Conservation (phyloP, 2,888 invertebrate species). For the Glyphotaelius pellucidus region DNA sequence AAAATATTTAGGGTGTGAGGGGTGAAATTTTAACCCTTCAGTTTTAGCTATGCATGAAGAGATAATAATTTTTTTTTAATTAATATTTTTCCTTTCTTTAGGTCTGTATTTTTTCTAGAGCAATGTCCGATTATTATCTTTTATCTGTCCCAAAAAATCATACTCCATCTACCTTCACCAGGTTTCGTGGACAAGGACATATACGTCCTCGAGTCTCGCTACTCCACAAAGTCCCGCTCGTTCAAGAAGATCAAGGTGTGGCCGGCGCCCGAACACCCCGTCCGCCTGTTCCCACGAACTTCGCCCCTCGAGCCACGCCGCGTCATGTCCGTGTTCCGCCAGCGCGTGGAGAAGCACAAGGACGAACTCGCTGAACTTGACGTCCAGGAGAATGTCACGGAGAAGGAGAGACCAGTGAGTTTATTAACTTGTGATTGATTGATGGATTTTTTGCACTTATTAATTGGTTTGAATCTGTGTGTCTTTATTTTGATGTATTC, state of each 20-base stretch:
- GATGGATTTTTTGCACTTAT: not conserved
- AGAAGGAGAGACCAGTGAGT: constrained; percentile 90
- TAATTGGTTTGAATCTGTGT: not conserved
- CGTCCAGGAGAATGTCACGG: constrained; percentile 87
- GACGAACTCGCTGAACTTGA: constrained; percentile 92
- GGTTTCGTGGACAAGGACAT: constrained; percentile 94
- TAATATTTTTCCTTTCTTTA: no score
- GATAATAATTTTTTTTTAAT: no score
- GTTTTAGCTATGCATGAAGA: no score
- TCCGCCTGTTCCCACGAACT: constrained; percentile 80
- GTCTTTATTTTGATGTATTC: not conserved
- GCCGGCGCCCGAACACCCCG: constrained; percentile 79
- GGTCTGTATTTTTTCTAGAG: no score
- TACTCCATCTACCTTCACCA: constrained; percentile 66
- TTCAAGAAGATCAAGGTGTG: constrained; percentile 96
- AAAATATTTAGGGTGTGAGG: no score
- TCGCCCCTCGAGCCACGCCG: constrained; percentile 89
- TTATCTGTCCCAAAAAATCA: not conserved
- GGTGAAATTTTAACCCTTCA: no score
- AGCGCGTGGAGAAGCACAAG: constrained; percentile 92
- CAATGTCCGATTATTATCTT: no score
- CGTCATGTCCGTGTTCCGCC: constrained; percentile 95
- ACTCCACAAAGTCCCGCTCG: constrained; percentile 88
- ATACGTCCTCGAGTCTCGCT: constrained; percentile 97
- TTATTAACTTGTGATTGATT: constrained; percentile 15